These are phyloP conservation scores for Orthosia gracilis DNA, from an alignment of 2,888 invertebrate genomes.

Conservation along the genomic window DNA sequence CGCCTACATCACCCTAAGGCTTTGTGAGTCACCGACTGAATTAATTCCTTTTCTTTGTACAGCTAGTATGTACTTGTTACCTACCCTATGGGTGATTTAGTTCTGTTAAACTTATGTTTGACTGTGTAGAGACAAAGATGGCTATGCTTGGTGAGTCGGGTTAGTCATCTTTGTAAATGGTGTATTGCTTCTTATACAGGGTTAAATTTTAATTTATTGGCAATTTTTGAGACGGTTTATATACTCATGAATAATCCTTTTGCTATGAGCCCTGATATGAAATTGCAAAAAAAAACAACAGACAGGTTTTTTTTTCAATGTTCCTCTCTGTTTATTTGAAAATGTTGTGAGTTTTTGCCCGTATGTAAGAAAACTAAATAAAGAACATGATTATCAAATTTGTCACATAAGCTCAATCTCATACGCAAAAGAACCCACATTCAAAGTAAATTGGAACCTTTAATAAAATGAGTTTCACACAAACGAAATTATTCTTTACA, in stretches of 20 bases:
- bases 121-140: background rate
- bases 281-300: background rate
- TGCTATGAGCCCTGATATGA: background rate
- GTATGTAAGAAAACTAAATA: no score
- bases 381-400: no score
- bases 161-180: background rate
- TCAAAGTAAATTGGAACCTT: background rate
- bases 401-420: background rate
- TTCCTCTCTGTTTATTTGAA: no score
- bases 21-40: slow-evolving; percentile 68
- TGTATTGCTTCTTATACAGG: background rate
- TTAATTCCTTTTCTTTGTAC: slow-evolving; percentile 56
- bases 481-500: background rate
- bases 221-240: background rate
- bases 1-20: slow-evolving; percentile 56
- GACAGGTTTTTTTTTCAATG: no score
- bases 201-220: background rate
- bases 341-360: no score
- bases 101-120: background rate
- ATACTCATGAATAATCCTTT: background rate
- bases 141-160: background rate
- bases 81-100: slow-evolving; percentile 44
- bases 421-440: background rate
- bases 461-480: background rate
- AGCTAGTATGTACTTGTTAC: slow-evolving; percentile 5